Conservation (phyloP, 1,140 invertebrate genomes). For the Agrypnia vestita region DNA sequence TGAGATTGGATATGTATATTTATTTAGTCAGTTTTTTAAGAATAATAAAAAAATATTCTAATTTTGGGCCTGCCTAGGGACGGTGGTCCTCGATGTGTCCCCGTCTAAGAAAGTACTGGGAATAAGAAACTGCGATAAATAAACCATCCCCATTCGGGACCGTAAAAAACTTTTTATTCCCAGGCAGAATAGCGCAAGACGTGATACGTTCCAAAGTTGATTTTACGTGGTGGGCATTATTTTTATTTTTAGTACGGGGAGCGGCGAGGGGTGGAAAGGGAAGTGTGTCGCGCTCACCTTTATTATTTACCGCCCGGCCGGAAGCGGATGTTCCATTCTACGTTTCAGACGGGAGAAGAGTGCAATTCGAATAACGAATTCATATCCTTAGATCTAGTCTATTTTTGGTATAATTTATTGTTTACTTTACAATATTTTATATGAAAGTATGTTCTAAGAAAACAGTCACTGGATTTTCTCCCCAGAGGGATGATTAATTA, state of each 20-base stretch:
- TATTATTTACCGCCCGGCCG: conserved; percentile 7
- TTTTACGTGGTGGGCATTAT: conserved; percentile 44
- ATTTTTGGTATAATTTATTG: no score
- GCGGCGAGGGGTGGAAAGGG: background rate
- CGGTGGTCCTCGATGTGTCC: no score
- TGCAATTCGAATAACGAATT: no score
- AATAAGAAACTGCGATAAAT: conserved; percentile 31
- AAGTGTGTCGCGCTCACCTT: conserved; percentile 22
- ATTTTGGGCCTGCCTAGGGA: no score
- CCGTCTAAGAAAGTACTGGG: background rate
- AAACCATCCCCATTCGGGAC: conserved; percentile 7
- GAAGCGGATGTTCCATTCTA: background rate
- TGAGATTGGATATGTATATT: no score
- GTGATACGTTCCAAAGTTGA: conserved; percentile 46
- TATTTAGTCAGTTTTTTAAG: no score
- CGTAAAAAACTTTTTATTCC: conserved; percentile 49
- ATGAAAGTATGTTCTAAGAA: no score
- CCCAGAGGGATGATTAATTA: no score
- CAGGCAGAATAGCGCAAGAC: conserved; percentile 22
- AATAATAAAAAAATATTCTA: no score
- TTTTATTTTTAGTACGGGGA: conserved; percentile 4
- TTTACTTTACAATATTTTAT: no score
- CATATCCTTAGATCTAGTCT: no score
- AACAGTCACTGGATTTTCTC: no score
- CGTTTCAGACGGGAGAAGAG: background rate